Conservation (phyloP, 1,140 invertebrate species). For the Monochamus saltuarius region DNA sequence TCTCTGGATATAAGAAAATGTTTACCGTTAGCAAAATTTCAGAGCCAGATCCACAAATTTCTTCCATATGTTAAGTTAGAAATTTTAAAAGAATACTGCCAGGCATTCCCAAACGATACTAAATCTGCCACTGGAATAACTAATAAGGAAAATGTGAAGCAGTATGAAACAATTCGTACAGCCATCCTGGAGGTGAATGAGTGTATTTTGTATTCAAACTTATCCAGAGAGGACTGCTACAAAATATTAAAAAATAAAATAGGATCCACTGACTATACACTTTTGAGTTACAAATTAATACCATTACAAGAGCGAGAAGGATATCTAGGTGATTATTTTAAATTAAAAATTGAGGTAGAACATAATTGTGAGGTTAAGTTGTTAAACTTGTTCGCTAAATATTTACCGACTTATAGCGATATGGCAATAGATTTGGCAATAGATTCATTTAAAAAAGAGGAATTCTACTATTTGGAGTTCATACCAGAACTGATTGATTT, state of each 20-base stretch:
- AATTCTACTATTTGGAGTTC: conserved; percentile 25
- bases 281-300: conserved; percentile 16
- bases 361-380: background rate
- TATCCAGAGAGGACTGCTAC: conserved; percentile 27
- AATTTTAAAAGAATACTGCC: too few species aligned
- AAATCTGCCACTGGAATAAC: too few species aligned
- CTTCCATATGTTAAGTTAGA: too few species aligned
- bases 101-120: too few species aligned
- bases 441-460: conserved; percentile 34
- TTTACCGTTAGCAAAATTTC: too few species aligned
- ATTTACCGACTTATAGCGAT: conserved; percentile 12
- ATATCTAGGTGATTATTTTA: conserved; percentile 31
- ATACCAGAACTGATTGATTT: conserved; percentile 17
- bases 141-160: too few species aligned
- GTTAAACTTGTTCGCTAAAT: conserved; percentile 29
- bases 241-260: conserved; percentile 16
- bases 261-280: background rate
- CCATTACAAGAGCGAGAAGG: conserved; percentile 22
- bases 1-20: too few species aligned
- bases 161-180: too few species aligned
- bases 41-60: too few species aligned
- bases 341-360: conserved; percentile 15
- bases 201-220: conserved; percentile 3
- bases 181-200: background rate
- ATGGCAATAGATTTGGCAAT: conserved; percentile 18